A percentile compares a stretch with the other conserved stretches of the same genome.
Conservation (phyloP, 2,797 vertebrate genomes). For the Florisuga fusca region DNA sequence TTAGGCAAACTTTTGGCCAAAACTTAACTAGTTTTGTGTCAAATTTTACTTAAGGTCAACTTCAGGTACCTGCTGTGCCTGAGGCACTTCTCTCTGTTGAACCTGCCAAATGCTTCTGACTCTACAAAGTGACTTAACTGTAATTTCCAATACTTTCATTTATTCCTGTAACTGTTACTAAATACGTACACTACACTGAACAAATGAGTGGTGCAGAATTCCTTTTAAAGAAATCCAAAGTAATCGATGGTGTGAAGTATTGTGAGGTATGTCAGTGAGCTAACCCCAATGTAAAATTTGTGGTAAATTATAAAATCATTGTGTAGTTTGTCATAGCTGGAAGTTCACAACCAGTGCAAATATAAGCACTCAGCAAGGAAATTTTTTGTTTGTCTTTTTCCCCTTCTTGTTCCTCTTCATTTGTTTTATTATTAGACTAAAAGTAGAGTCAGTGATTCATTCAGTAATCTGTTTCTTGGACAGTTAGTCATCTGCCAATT, state of each 20-base stretch:
- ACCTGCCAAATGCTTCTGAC: background rate
- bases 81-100: background rate
- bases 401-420: slow-evolving; percentile 59
- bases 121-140: background rate
- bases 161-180: background rate
- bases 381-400: slow-evolving; percentile 24
- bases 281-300: background rate
- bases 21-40: too few relatives aligned
- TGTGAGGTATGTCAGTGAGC: background rate
- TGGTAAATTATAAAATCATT: background rate
- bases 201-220: background rate
- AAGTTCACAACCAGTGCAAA: slow-evolving; percentile 5
- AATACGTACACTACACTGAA: background rate
- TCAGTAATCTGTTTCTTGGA: slow-evolving; percentile 71
- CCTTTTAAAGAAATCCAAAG: background rate
- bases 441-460: slow-evolving; percentile 75
- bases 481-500: slow-evolving; percentile 77
- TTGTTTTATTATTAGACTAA: slow-evolving; percentile 66
- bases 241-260: background rate
- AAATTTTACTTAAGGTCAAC: background rate
- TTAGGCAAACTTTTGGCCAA: background rate
- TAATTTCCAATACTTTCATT: background rate
- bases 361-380: slow-evolving; percentile 5
- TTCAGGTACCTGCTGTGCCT: background rate
- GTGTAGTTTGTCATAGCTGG: background rate